A percentile compares a stretch with the other conserved stretches of the same genome.
Evolutionary conservation across 2,797 vertebrate species (phyloP).

Genomic region (Channa striata): DNA sequence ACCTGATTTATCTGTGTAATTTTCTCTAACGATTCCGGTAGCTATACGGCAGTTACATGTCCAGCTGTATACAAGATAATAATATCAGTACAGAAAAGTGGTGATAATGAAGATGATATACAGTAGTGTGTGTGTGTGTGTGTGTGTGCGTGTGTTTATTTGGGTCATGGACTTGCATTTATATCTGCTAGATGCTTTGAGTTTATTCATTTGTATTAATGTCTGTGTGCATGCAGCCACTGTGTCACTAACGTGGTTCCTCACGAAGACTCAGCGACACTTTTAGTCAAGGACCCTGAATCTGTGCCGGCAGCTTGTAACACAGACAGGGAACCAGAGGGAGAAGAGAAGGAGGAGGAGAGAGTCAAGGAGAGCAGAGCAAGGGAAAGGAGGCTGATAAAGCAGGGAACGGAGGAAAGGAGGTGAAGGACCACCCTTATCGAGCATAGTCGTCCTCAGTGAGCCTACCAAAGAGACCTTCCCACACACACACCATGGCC

Average conservation of each 20-base stretch:
- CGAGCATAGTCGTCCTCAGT: conserved; percentile 60
- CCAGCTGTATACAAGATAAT: conserved; percentile 8
- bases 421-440: conserved; percentile 76
- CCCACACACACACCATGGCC: conserved; percentile 79
- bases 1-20: not conserved
- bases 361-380: conserved; percentile 31
- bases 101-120: conserved; percentile 1
- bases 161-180: conserved; percentile 45
- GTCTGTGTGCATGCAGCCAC: conserved; percentile 7
- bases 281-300: conserved; percentile 14
- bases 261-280: conserved; percentile 39
- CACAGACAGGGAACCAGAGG: conserved; percentile 38
- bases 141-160: not conserved
- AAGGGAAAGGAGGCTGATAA: conserved; percentile 51
- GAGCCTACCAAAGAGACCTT: conserved; percentile 76
- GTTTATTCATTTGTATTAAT: conserved; percentile 23
- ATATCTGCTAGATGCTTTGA: conserved; percentile 31
- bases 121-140: no score
- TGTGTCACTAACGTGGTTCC: conserved; percentile 42
- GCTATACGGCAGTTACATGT: not conserved
- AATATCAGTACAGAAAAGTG: not conserved
- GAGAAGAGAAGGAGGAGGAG: conserved; percentile 48
- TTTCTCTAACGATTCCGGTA: not conserved
- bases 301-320: conserved; percentile 51
- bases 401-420: conserved; percentile 58